Base-by-base conservation (phyloP, 2,888 invertebrate genomes). In the Megaustenia siamemsis region DNA sequence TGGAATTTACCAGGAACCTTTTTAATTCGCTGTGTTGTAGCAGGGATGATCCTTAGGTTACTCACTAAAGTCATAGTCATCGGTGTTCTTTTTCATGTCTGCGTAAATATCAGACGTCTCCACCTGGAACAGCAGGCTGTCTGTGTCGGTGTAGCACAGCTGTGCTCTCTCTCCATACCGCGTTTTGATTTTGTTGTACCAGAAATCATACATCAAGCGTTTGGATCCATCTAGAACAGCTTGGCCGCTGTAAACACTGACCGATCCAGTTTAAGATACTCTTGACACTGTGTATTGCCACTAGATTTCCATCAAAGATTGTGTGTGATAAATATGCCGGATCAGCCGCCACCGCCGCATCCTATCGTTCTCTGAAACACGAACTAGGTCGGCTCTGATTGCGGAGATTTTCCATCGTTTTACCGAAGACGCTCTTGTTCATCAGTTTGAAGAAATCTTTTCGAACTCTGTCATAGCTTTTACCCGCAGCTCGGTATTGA, bases 391-490 rank as follows among this genome's bases (percentile, higher is more conserved):
- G 1, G 49, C 75, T 2, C 45, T 15, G n/a, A 49, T 75, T 75
- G 10, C 75, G n/a, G 2, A 49, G 6, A 49, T 60, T 78, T 35
- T 60, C 78, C 63, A 78, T 78, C 4, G 35, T 78, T n/a, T 78
- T 78, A 4, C 78, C 60, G 49, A 78, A 78, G 35, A 78, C 78
- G 28, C 10, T 24, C 60, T 53, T 53, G 18, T 78, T 78, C 78
- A 78, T 78, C 10, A 78, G n/a, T 53, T 78, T 78, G 40, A 85
- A 86, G n/a, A 94, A 91, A 86, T 91, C 87, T 93, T 82, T 79
- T 91, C 91, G 86, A 93, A 93, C 40, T 90, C 89, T 87, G 87
- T 91, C 84, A 86, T 90, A 88, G 86, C 92, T n/a, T 88, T 53
- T 3, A 3, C 18, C n/a, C n/a, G n/a, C n/a, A n/a, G n/a, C n/a